Evolutionary conservation across 2,113 vertebrate genomes (phyloP).

Genomic region (Hemicordylus capensis): DNA sequence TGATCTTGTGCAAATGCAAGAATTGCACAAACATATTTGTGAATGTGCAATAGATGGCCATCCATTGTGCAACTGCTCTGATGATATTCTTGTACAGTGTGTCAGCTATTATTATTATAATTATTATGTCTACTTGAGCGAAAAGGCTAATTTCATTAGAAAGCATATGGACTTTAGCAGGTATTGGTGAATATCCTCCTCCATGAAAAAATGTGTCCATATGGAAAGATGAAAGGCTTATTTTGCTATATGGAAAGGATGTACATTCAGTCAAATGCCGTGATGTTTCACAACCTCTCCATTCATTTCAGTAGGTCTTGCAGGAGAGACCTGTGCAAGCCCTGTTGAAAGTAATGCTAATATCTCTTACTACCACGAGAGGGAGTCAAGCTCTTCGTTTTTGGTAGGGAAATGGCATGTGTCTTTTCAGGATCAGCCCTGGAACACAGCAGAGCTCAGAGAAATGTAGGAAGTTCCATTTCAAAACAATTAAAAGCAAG

Average conservation of each 20-base stretch:
- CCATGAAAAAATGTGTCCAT: neutral
- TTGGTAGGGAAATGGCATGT: neutral
- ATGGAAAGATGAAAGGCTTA: neutral
- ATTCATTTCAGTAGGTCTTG: neutral
- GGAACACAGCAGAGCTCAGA: neutral
- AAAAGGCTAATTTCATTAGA: conserved; percentile 5
- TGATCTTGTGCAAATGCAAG: no score
- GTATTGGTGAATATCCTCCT: neutral
- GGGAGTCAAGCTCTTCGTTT: neutral
- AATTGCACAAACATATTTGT: no score
- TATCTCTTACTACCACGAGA: neutral
- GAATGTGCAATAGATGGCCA: no score
- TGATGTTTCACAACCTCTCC: neutral
- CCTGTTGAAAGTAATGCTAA: neutral
- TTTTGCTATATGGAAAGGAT: neutral
- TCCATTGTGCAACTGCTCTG: no score
- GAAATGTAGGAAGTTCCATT: neutral
- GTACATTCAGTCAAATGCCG: no score
- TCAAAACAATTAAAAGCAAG: neutral
- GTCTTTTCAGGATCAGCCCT: neutral
- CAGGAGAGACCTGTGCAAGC: neutral
- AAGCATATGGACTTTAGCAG: neutral
- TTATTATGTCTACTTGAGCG: conserved; percentile 17
- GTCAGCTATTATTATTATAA: no score
- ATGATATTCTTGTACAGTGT: no score